phyloP scores from a whole-genome alignment of 2,797 vertebrate genomes.

The Syngnathus acus region DNA sequence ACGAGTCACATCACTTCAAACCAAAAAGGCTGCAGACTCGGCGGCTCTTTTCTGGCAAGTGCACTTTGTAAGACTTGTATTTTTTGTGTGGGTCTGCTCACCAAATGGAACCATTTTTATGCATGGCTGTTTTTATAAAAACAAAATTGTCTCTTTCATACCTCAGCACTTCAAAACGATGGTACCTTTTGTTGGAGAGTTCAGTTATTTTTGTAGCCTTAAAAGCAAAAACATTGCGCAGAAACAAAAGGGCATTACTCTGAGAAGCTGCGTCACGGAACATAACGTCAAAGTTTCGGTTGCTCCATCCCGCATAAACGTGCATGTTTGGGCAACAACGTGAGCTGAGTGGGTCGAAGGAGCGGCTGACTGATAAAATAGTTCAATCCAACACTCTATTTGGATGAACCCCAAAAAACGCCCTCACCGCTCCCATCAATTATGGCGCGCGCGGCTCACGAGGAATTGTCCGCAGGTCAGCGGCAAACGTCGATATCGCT shows the following conservation, averaged over 20 bases:
- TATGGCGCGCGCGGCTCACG: neutral
- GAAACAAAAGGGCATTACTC: neutral
- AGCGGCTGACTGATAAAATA: neutral
- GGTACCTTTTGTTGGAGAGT: neutral
- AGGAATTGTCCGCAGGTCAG: neutral
- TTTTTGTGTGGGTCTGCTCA: neutral
- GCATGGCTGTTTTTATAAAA: too few species aligned
- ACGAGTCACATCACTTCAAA: too few species aligned
- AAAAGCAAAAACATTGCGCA: neutral
- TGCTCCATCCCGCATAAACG: neutral
- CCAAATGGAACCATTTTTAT: neutral
- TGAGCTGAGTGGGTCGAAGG: neutral
- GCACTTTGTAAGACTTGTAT: neutral
- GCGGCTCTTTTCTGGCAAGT: neutral
- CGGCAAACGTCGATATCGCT: constrained; percentile 1
- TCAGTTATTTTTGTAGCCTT: too few species aligned
- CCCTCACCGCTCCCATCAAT: neutral
- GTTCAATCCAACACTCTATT: neutral
- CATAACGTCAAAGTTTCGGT: neutral
- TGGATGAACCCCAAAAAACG: neutral
- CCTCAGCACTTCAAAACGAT: too few species aligned
- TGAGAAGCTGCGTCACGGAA: neutral
- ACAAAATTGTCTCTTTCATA: too few species aligned
- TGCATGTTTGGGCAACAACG: neutral
- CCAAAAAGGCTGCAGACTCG: neutral